Evolutionary conservation across 64 coral and sea anemone genomes (phyloP), one percentile per base, ranked within the genome.

Genomic region (Stylophora pistillata): DNA sequence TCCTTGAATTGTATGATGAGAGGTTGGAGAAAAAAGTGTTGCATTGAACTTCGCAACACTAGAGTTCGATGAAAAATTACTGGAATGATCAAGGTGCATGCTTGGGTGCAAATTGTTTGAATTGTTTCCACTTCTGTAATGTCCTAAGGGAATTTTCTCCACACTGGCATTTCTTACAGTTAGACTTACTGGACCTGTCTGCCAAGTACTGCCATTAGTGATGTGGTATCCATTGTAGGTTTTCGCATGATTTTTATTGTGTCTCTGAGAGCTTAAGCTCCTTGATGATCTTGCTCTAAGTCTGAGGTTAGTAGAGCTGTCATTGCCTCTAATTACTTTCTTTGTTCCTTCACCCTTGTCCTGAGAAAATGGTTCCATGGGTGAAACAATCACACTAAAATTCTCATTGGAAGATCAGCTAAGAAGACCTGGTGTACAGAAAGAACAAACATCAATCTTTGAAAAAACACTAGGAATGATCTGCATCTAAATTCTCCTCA

Each of bases 31-130:
- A 70, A 84, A 84, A 21, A 84, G 80, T 84, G 33, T 69, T 53
- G 80, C 80, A 55, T 84, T 84, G n/a, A 84, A 84, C 30, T 70
- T 82, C 63, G 78, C 78, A 64, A 82, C 15, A 23, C 78, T 70
- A 15, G 80, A 84, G 20, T 70, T 21, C 6, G 20, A 26, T 23
- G 41, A 34, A 84, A 84, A 84, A 10, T 53, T 69, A 7, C 5
- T 84, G 9, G 61, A 65, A 53, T 47, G 37, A 47, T 84, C 34
- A 25, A 84, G 80, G 25, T 70, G 80, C 31, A 84, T 27, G 21
- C 61, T 61, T 26, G 31, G 31, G 16, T 11, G 7, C 4, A 41
- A 69, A 84, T 37, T 54, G 0, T 27, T n/a, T 69, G 53, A 25
- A 21, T 34, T 69, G 60, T 13, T 70, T 69, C 80, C 80, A 13